Evolutionary conservation across 2,888 invertebrate genomes (phyloP).

Genomic region (Tetanocera ferruginea): DNA sequence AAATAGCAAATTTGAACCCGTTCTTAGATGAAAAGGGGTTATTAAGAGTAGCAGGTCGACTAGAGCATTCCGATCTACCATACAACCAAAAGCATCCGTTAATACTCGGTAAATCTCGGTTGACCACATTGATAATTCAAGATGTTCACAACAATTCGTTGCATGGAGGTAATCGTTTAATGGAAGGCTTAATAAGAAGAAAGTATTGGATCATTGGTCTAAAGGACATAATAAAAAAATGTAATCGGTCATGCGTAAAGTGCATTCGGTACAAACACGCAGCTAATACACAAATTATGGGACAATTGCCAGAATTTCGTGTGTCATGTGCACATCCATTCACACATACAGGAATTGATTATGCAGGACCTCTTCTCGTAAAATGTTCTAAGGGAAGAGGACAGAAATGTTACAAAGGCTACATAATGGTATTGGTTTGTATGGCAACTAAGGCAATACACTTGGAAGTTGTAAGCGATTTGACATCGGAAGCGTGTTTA

Average conservation of each 20-base stretch:
- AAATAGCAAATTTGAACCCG: no score
- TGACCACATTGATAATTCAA: no score
- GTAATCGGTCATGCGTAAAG: not conserved
- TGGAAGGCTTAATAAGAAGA: constrained; percentile 1
- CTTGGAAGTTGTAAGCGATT: not conserved
- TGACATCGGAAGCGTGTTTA: not conserved
- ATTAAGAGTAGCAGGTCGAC: no score
- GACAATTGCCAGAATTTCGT: not conserved
- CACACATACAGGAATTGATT: constrained; percentile 20
- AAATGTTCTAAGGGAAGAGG: not conserved
- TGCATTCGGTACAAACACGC: constrained; percentile 1
- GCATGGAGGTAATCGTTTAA: constrained; percentile 22
- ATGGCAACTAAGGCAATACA: not conserved
- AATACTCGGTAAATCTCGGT: no score
- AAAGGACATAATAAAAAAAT: constrained; percentile 3
- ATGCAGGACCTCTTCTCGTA: not conserved
- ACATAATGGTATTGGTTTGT: not conserved
- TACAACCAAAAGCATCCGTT: no score
- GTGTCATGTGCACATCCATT: not conserved
- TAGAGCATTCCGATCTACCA: no score
- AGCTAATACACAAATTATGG: constrained; percentile 15
- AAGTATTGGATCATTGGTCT: constrained; percentile 22
- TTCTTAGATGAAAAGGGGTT: no score
- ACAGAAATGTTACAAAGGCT: not conserved
- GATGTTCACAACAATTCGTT: constrained; percentile 7